These are phyloP conservation scores for Acronicta leporina DNA, from an alignment of 2,888 invertebrate species.

Conservation along the genomic window DNA sequence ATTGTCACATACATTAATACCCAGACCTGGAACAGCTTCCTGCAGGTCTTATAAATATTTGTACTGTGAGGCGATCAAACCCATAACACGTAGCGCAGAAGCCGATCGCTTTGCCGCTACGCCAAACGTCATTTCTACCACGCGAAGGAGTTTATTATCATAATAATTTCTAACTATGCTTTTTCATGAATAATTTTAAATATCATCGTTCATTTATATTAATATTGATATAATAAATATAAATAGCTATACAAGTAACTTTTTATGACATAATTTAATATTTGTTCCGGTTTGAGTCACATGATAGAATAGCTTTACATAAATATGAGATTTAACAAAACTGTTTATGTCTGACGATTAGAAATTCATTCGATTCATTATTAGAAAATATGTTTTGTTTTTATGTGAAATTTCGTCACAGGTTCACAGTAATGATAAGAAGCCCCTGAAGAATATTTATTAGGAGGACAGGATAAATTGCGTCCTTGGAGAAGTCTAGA, in stretches of 20 bases:
- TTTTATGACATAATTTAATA: conserved; percentile 15
- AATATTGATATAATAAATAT: background rate
- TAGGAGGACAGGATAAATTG: no score
- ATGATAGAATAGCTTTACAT: conserved; percentile 49
- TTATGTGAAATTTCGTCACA: background rate
- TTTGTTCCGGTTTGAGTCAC: conserved; percentile 44
- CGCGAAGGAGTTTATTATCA: no score
- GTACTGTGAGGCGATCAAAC: no score
- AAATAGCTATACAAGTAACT: conserved; percentile 8
- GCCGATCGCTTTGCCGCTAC: no score
- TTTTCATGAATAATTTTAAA: conserved; percentile 1
- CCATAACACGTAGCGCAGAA: no score
- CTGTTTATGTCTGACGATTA: conserved; percentile 24
- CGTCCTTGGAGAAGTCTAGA: no score
- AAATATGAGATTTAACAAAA: conserved; percentile 41
- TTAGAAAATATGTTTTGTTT: conserved; percentile 43
- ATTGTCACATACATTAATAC: no score
- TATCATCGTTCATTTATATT: conserved; percentile 1
- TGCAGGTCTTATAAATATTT: no score
- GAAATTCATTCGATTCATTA: conserved; percentile 23
- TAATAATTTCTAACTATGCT: background rate
- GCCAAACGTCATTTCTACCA: no score
- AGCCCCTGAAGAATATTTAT: no score
- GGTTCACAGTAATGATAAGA: background rate
- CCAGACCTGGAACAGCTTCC: no score